Evolutionary conservation across 2,888 invertebrate species (phyloP), one percentile per base, ranked within the genome.

Genomic region (Parnassius glacialis): DNA sequence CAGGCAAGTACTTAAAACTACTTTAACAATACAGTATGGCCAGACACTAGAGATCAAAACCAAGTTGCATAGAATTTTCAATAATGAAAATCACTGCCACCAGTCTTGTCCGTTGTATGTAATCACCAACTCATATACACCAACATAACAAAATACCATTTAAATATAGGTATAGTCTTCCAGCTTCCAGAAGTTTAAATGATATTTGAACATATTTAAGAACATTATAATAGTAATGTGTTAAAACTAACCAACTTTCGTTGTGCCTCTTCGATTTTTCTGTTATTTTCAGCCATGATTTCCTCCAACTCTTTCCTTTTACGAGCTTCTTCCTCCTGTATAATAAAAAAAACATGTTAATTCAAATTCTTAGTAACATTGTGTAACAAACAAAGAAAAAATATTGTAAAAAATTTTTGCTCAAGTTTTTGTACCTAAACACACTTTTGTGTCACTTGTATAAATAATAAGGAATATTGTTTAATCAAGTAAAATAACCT

Each of bases 221-320:
- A 34, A 34, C 7, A 34, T 34, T 34, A 34, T 34, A 43, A 50
- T 12, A 43, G 42, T 41, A n/a, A n/a, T 2, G 1, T 41, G 44
- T 56, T 16, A 13, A 9, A 48, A 92, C 94, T 94, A 86, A 98
- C 98, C 95, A 98, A 93, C 95, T 97, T 98, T 81, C 95, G 95
- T 93, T 98, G 98, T 73, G 98, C 98, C 87, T 98, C 98, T 91
- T 98, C 98, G 73, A 98, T 98, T 93, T 98, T 98, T 90, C 94
- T 95, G 94, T 98, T 98, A 93, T 99, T 99, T 93, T 99, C 98
- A 78, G 97, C 97, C 94, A 98, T 95, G 92, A 98, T 98, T 90
- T 95, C 95, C 92, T 98, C 98, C 85, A 98, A 94, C 92, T 98
- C 97, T 94, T 97, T 96, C 79, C 97, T 95, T 93, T 98, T 98